These are phyloP conservation scores for Agrenia bidenticulata DNA, from an alignment of 2,888 invertebrate species.

Conservation along the genomic window DNA sequence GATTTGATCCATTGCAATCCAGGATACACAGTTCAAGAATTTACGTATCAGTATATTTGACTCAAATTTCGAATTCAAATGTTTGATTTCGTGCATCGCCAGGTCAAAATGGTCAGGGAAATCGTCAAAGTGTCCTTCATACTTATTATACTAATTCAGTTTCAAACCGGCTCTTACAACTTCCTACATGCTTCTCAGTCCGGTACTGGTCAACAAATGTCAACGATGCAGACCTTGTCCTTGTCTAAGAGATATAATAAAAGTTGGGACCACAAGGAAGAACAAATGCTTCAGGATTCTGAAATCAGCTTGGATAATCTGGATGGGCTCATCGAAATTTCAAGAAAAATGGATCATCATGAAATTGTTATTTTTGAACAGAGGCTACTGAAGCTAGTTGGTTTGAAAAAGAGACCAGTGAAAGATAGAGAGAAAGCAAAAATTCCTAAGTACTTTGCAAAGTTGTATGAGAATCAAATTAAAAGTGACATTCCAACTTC, in stretches of 20 bases:
- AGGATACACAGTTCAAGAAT: too few relatives aligned
- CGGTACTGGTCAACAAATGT: background rate
- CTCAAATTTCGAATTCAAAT: too few relatives aligned
- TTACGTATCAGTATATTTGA: too few relatives aligned
- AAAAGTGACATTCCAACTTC: slow-evolving; percentile 65
- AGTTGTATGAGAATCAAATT: slow-evolving; percentile 71
- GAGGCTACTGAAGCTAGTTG: slow-evolving; percentile 23
- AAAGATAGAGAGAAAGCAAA: slow-evolving; percentile 10
- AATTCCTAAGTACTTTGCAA: slow-evolving; percentile 76
- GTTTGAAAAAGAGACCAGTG: slow-evolving; percentile 23
- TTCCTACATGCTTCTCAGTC: slow-evolving; percentile 2
- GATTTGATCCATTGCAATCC: too few relatives aligned
- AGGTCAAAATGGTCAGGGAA: slow-evolving; percentile 1
- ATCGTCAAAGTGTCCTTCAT: slow-evolving; percentile 1
- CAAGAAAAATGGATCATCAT: background rate
- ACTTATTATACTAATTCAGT: slow-evolving; percentile 2
- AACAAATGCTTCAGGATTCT: background rate
- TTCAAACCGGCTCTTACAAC: slow-evolving; percentile 16
- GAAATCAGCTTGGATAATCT: background rate
- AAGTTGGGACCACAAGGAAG: background rate
- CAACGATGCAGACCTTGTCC: too few relatives aligned
- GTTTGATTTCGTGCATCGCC: background rate
- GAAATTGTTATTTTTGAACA: slow-evolving; percentile 9
- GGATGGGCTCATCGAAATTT: background rate
- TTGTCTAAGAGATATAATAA: too few relatives aligned